Evolutionary conservation across 2,113 vertebrate genomes (phyloP).

Genomic region (Lichenostomus cassidix): DNA sequence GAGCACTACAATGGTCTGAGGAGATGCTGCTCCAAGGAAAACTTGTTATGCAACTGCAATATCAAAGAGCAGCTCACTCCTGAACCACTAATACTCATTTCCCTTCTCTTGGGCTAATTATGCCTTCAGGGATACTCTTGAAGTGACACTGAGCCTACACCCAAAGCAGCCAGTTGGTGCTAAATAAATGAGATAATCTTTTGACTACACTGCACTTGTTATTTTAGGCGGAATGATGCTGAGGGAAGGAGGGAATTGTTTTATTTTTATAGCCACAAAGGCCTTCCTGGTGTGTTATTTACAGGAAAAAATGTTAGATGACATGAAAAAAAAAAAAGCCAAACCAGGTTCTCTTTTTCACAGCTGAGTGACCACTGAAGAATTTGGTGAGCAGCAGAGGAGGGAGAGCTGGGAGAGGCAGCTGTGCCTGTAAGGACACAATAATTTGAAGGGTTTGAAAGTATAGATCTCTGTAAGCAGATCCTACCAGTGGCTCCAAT

Average conservation of each 20-base stretch:
- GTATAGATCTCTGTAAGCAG: neutral
- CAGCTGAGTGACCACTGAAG: neutral
- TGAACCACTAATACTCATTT: neutral
- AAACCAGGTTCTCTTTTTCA: neutral
- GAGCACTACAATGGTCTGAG: neutral
- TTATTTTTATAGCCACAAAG: neutral
- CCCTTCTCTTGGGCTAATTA: conserved; percentile 19
- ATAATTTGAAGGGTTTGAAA: neutral
- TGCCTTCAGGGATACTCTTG: neutral
- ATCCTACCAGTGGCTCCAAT: neutral
- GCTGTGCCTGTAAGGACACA: neutral
- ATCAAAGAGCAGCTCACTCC: neutral
- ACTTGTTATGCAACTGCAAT: neutral
- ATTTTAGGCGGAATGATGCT: neutral
- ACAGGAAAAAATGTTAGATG: neutral
- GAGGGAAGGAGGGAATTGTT: neutral
- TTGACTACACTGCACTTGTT: neutral
- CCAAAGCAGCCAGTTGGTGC: neutral
- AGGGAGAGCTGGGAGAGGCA: neutral
- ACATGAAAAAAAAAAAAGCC: neutral
- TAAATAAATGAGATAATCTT: neutral
- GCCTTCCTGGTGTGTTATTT: neutral
- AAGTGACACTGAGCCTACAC: neutral
- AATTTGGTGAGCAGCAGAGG: neutral
- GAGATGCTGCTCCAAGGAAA: neutral